Conservation (phyloP, 2,888 invertebrate genomes). For the Ennomos quercinarius region DNA sequence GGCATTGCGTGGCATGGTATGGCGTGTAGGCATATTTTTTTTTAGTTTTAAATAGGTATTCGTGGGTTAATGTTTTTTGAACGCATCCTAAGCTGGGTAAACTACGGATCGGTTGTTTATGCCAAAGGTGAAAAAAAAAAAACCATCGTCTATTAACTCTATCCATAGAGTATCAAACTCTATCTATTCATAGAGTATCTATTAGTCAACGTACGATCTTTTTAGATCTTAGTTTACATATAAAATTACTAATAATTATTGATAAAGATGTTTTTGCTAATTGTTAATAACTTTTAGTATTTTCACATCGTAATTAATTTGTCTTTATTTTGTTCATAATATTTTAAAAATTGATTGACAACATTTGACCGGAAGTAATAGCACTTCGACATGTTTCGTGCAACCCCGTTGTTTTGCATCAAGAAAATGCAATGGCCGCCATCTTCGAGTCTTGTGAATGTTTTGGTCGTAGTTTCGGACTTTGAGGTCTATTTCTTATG, state of each 20-base stretch:
- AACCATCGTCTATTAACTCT: slow-evolving; percentile 40
- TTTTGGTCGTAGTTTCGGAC: slow-evolving; percentile 87
- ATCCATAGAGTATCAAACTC: slow-evolving; percentile 36
- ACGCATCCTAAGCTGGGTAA: slow-evolving; percentile 31
- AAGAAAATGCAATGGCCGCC: slow-evolving; percentile 93
- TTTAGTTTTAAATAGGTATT: no score
- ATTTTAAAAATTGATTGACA: no score
- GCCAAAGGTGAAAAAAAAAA: slow-evolving; percentile 23
- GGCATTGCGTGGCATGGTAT: no score
- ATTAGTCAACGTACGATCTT: no score
- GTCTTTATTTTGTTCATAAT: no score
- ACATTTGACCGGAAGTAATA: slow-evolving; percentile 69
- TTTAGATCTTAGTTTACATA: no score
- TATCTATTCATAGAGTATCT: no score
- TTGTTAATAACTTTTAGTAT: no score
- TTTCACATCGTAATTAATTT: no score
- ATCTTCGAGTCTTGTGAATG: slow-evolving; percentile 93
- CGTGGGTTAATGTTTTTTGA: slow-evolving; percentile 23
- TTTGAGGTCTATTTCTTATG: slow-evolving; percentile 75
- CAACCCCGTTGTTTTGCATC: slow-evolving; percentile 90
- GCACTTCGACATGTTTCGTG: slow-evolving; percentile 76
- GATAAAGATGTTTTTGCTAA: no score
- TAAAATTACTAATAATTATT: neutral
- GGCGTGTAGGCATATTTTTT: no score
- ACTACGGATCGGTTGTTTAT: slow-evolving; percentile 29